Conservation (phyloP, 2,797 vertebrate genomes). For the Eulemur coronatus region DNA sequence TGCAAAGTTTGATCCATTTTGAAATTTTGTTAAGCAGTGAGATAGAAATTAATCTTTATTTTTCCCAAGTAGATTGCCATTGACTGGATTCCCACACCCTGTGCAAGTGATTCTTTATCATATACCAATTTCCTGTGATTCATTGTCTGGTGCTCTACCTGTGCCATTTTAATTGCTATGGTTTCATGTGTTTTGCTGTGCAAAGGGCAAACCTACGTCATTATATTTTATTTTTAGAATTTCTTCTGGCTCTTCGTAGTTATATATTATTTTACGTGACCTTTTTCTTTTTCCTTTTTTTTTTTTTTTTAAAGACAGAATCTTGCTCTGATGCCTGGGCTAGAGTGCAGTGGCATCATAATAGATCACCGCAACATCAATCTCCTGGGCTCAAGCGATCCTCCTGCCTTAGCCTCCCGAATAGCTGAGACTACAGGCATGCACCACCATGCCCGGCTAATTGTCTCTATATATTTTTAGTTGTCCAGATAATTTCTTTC, state of each 20-base stretch:
- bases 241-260: neutral
- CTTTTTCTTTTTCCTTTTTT: neutral
- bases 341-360: neutral
- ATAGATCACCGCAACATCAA: neutral
- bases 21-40: neutral
- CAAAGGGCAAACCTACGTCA: neutral
- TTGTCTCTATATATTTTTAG: too few species aligned
- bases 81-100: neutral
- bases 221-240: conserved; percentile 5
- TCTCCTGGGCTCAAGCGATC: neutral
- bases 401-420: neutral
- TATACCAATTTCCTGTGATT: neutral
- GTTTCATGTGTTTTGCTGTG: neutral
- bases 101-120: neutral
- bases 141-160: neutral
- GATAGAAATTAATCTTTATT: neutral
- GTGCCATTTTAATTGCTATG: neutral
- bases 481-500: too few species aligned
- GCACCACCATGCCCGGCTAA: too few species aligned
- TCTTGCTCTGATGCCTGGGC: neutral
- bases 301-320: neutral
- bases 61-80: neutral
- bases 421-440: too few species aligned
- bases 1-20: neutral
- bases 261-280: neutral